phyloP scores from a whole-genome alignment of 2,113 vertebrate species.

The Scartelaos histophorus region DNA sequence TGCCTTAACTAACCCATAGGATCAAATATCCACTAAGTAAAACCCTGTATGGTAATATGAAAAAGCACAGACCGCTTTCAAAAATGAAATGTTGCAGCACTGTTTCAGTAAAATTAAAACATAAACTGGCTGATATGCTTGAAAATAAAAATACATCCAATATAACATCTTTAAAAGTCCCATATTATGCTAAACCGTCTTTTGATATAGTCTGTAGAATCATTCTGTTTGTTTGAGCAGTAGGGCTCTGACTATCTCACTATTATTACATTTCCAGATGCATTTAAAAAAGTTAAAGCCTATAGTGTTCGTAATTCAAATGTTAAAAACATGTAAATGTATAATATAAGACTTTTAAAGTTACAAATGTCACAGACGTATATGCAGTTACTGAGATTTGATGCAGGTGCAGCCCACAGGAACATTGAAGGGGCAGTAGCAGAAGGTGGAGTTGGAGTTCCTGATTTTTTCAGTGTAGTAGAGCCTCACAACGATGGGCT shows the following conservation, averaged over 20 bases:
- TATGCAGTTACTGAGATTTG: not conserved
- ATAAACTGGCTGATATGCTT: not conserved
- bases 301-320: too few species aligned
- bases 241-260: too few species aligned
- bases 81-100: not conserved
- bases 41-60: too few species aligned
- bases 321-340: not conserved
- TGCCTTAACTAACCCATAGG: not conserved
- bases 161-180: not conserved
- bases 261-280: too few species aligned
- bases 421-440: constrained; percentile 29
- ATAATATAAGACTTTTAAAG: not conserved
- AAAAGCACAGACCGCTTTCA: not conserved
- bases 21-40: not conserved
- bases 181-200: not conserved
- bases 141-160: not conserved
- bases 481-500: constrained; percentile 3
- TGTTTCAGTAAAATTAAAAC: not conserved
- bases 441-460: accelerated
- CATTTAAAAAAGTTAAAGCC: too few species aligned
- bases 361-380: not conserved
- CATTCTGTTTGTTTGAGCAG: not conserved
- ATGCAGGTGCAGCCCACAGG: constrained; percentile 52
- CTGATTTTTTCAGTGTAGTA: accelerated
- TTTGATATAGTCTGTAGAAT: not conserved